Evolutionary conservation across 2,888 invertebrate genomes (phyloP).

Genomic region (Ornithoptera priamus): DNA sequence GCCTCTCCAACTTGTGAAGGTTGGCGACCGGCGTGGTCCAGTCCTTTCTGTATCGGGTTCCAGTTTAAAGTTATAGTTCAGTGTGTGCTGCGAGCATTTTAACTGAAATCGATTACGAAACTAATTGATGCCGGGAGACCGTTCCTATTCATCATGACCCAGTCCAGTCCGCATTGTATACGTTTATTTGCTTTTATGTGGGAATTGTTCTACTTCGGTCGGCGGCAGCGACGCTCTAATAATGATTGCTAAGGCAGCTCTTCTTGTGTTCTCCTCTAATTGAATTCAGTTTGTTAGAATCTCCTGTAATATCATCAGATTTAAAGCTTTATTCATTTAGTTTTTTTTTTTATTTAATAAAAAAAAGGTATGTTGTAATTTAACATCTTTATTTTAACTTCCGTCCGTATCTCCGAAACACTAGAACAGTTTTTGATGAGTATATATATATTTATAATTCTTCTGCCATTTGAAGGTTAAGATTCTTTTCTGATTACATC

Average conservation of each 20-base stretch:
- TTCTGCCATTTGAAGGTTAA: too few relatives aligned
- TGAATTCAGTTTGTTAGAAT: constrained; percentile 12
- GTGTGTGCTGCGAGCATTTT: not conserved
- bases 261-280: constrained; percentile 15
- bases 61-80: not conserved
- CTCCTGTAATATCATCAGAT: not conserved
- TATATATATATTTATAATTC: too few relatives aligned
- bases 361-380: too few relatives aligned
- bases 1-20: too few relatives aligned
- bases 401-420: too few relatives aligned
- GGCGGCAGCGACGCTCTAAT: not conserved
- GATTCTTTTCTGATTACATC: too few relatives aligned
- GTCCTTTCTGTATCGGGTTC: too few relatives aligned
- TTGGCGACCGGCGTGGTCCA: too few relatives aligned
- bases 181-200: constrained; percentile 4
- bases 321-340: not conserved
- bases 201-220: constrained; percentile 22
- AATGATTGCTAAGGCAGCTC: constrained; percentile 5
- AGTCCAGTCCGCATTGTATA: constrained; percentile 4
- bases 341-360: not conserved
- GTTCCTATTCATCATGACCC: constrained; percentile 1
- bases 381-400: too few relatives aligned
- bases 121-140: constrained; percentile 1
- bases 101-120: constrained; percentile 9
- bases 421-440: too few relatives aligned